These are phyloP conservation scores for Petrocephalus zakoni DNA, from an alignment of 2,113 vertebrate genomes.

Conservation along the genomic window DNA sequence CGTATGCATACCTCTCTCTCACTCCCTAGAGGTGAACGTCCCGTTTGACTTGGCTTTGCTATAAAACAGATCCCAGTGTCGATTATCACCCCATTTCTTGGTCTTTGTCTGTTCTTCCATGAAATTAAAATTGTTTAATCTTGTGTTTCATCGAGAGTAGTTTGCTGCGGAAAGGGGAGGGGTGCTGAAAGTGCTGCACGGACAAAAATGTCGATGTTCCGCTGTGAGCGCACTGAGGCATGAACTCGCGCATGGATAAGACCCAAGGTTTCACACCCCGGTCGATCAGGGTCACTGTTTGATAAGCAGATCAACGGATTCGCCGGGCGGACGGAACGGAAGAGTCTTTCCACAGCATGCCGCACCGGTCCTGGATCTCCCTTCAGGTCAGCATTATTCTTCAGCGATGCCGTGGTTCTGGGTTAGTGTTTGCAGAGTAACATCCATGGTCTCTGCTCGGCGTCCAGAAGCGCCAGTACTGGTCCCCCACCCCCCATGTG, in stretches of 20 bases:
- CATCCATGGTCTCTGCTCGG: background rate
- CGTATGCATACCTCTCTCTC: background rate
- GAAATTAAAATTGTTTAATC: constrained; percentile 67
- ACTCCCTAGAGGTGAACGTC: constrained; percentile 16
- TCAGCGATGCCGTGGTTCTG: background rate
- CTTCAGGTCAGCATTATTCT: background rate
- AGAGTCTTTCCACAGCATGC: background rate
- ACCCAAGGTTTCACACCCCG: background rate
- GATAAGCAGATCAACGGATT: background rate
- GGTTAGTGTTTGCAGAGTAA: background rate
- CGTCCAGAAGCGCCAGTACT: background rate
- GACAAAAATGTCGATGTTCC: constrained; percentile 45
- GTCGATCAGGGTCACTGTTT: background rate
- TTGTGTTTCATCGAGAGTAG: constrained; percentile 60
- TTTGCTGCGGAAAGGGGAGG: constrained; percentile 32
- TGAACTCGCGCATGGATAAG: constrained; percentile 32
- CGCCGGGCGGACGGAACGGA: background rate
- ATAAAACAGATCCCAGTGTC: constrained; percentile 25
- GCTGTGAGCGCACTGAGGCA: constrained; percentile 24
- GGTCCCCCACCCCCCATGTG: background rate
- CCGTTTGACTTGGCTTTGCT: constrained; percentile 16
- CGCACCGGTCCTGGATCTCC: background rate
- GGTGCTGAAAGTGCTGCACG: constrained; percentile 53
- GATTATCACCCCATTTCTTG: constrained; percentile 33
- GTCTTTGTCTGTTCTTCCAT: constrained; percentile 65